Conservation (phyloP, 2,113 vertebrate species). For the Budorcas taxicolor region DNA sequence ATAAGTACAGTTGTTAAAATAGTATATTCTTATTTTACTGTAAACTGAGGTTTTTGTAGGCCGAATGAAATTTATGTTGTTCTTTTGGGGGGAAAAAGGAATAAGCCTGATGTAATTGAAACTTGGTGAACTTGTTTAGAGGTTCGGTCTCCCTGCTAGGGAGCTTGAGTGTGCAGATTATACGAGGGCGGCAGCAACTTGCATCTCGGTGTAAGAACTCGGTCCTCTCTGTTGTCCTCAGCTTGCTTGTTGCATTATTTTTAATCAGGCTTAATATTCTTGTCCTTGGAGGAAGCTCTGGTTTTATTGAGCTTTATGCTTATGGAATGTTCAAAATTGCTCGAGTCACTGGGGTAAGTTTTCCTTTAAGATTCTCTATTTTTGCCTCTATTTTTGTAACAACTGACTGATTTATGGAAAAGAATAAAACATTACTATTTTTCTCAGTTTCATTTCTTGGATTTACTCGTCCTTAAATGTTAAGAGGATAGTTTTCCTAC, state of each 20-base stretch:
- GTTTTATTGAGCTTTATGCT: constrained; percentile 95
- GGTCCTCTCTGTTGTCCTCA: not conserved
- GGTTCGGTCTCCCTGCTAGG: not conserved
- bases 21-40: not conserved
- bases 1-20: not conserved
- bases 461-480: not conserved
- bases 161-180: not conserved
- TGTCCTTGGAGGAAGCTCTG: constrained; percentile 90
- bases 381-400: not conserved
- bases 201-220: not conserved
- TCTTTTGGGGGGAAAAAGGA: not conserved
- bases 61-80: not conserved
- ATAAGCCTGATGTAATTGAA: not conserved
- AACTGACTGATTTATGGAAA: not conserved
- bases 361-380: not conserved
- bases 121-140: not conserved
- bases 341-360: constrained; percentile 86
- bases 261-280: constrained; percentile 93
- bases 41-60: not conserved
- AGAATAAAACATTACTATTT: not conserved
- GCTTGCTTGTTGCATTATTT: constrained; percentile 40
- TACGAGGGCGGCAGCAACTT: not conserved
- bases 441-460: not conserved
- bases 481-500: not conserved
- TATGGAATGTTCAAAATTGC: constrained; percentile 99